These are phyloP conservation scores for Stichopus horrens DNA, from an alignment of 53 echinoderm and acorn worm genomes.

Conservation along the genomic window DNA sequence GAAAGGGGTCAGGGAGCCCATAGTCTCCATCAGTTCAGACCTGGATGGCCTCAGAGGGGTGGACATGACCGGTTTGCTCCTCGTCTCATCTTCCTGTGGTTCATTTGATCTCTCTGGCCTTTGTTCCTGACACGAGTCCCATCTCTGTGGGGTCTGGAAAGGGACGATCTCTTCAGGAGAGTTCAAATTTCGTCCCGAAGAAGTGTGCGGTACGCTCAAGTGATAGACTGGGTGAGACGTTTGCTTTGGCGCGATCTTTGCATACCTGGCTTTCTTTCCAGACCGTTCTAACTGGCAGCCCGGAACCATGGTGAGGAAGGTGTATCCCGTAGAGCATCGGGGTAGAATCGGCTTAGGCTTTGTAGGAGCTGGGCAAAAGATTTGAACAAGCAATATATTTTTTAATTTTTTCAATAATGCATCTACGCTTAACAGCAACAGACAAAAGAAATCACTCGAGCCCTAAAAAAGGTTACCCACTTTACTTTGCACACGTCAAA, in stretches of 20 bases:
- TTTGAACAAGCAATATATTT: too few species aligned
- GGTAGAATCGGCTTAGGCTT: conserved; percentile 70
- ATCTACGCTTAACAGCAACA: too few species aligned
- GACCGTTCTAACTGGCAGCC: conserved; percentile 2
- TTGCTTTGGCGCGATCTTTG: conserved; percentile 35
- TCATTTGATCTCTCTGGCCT: background rate
- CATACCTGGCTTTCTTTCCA: background rate
- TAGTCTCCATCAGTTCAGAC: conserved; percentile 1
- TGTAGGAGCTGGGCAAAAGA: background rate
- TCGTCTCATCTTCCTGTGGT: background rate
- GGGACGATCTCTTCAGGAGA: background rate
- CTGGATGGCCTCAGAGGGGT: conserved; percentile 20
- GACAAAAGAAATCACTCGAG: too few species aligned
- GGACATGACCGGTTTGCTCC: conserved; percentile 24
- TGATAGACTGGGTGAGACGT: conserved; percentile 1
- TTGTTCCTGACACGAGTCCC: background rate
- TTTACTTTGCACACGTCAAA: too few species aligned
- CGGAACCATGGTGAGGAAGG: conserved; percentile 67
- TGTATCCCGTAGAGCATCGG: conserved; percentile 60
- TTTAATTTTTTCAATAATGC: too few species aligned
- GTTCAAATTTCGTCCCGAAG: background rate
- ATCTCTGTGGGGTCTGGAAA: background rate
- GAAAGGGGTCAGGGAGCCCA: conserved; percentile 42
- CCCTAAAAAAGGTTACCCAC: too few species aligned
- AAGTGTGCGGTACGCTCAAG: background rate